Evolutionary conservation across 2,113 vertebrate genomes (phyloP).

Genomic region (Leucosticte australis): DNA sequence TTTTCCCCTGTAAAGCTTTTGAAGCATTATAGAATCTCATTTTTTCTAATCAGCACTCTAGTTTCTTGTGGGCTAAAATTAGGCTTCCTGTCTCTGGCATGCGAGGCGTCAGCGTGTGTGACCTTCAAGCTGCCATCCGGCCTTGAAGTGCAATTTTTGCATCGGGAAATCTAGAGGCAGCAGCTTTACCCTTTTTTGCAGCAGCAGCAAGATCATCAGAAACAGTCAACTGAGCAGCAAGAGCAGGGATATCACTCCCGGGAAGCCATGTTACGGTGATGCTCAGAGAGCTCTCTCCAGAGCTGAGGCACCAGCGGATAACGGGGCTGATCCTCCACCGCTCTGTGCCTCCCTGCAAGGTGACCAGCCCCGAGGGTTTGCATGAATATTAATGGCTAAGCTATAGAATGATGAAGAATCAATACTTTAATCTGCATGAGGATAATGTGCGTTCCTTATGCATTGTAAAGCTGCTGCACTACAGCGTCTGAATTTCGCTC

Average conservation of each 20-base stretch:
- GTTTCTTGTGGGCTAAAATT: constrained; percentile 60
- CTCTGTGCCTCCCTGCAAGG: not conserved
- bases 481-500: constrained; percentile 20
- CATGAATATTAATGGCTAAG: constrained; percentile 13
- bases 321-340: not conserved
- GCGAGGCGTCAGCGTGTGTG: constrained; percentile 40
- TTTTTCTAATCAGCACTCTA: constrained; percentile 63
- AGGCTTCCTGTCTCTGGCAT: constrained; percentile 61
- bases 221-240: constrained; percentile 53
- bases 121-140: constrained; percentile 67
- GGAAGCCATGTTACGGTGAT: constrained; percentile 44
- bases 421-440: constrained; percentile 41
- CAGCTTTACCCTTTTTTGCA: constrained; percentile 30
- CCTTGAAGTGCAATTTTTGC: constrained; percentile 68
- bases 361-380: not conserved
- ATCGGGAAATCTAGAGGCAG: constrained; percentile 61
- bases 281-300: not conserved
- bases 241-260: not conserved
- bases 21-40: constrained; percentile 52
- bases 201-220: constrained; percentile 58
- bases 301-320: not conserved
- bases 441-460: not conserved
- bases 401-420: constrained; percentile 13
- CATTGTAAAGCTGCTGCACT: constrained; percentile 13
- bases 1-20: constrained; percentile 54